Evolutionary conservation across 92 coral and sea anemone species (phyloP), one percentile per base, ranked within the genome.

Genomic region (Epizoanthus illoricatus): DNA sequence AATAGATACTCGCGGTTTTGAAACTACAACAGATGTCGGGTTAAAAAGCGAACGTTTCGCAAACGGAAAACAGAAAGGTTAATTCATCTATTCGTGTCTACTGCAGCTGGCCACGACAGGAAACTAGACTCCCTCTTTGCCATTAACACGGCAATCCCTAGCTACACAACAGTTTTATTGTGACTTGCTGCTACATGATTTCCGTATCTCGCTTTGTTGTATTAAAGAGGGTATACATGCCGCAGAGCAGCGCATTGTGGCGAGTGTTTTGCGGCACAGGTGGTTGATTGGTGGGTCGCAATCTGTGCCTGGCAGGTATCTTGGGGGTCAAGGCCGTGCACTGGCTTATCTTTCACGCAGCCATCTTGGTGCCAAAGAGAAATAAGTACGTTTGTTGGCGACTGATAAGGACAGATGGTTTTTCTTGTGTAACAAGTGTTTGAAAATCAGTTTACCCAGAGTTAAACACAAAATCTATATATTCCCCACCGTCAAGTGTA

Each of bases 161-260:
- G 82, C 71, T 66, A 42, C 82, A 63, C 71, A 78, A 78, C 59
- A 41, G 71, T 42, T 78, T 52, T 78, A 78, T 78, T 78, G 72
- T 78, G 71, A 62, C 11, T 52, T 78, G 41, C 3, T 78, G 21
- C 82, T 19, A 4, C 71, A 76, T 42, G 10, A 78, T 78, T 78
- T 78, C 71, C 82, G 82, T 36, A n/a, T 57, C 42, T 63, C 61
- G 62, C 82, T 63, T 78, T 78, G 82, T 78, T 78, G 82, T 42
- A 62, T 78, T 78, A 63, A 78, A 78, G 82, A 78, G 82, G 21
- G 43, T 45, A 23, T 63, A 54, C 41, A 12, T 45, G 60, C 60
- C 71, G 72, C 82, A 59, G 82, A 42, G 82, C 41, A 28, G 23
- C 39, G 62, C n/a, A 64, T 78, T 78, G 82, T 64, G 71, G 21